Percentiles rank a stretch among this genome's conserved stretches.
These are phyloP conservation scores for Antennarius striatus DNA, from an alignment of 2,113 vertebrate genomes.

Conservation along the genomic window DNA sequence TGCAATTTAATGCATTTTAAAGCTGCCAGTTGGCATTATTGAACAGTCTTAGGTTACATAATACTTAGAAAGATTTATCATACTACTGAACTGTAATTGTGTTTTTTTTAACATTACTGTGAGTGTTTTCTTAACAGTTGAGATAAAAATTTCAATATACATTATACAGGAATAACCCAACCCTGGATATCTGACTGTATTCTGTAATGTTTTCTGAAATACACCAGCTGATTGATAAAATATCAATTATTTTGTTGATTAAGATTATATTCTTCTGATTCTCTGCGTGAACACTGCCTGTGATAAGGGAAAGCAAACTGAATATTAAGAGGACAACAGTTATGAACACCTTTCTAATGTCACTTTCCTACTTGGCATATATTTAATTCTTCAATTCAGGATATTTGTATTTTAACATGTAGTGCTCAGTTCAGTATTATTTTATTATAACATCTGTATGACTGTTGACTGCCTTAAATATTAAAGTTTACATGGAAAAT, in stretches of 20 bases:
- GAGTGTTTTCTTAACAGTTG: not conserved
- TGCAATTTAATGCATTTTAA: not conserved
- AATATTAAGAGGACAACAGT: not conserved
- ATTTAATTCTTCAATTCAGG: not conserved
- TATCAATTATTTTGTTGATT: too few relatives aligned
- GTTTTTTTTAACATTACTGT: not conserved
- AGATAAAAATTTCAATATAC: not conserved
- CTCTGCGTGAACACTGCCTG: too few relatives aligned
- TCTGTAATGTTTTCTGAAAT: not conserved
- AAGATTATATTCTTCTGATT: too few relatives aligned
- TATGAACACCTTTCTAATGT: not conserved
- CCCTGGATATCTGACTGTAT: too few relatives aligned
- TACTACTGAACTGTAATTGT: not conserved
- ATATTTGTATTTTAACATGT: not conserved
- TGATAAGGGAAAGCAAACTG: too few relatives aligned
- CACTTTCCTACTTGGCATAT: too few relatives aligned
- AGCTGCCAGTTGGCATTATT: not conserved
- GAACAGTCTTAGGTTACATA: not conserved
- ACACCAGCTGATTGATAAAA: too few relatives aligned
- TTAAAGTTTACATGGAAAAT: conserved; percentile 3
- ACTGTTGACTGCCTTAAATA: not conserved
- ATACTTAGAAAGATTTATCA: not conserved
- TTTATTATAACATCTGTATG: not conserved
- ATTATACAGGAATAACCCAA: not conserved
- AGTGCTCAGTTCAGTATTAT: too few relatives aligned